Conservation (phyloP, 2,113 vertebrate species). For the Lathamus discolor region DNA sequence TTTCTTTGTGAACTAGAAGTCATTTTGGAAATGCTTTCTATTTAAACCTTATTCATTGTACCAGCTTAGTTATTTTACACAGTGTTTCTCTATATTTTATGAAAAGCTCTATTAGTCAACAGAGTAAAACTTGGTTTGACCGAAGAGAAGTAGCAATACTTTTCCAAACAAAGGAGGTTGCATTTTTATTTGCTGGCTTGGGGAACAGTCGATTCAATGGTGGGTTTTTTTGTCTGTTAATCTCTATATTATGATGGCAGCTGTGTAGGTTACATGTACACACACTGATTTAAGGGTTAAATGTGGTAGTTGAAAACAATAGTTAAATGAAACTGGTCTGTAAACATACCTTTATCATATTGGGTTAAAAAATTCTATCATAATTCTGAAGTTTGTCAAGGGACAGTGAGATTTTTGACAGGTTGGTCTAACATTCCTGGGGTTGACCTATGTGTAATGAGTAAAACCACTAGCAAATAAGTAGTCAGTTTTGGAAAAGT, state of each 20-base stretch:
- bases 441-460: not conserved
- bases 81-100: constrained; percentile 30
- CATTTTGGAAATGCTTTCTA: constrained; percentile 53
- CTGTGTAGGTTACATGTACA: not conserved
- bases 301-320: not conserved
- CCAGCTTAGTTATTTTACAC: constrained; percentile 42
- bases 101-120: constrained; percentile 44
- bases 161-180: not conserved
- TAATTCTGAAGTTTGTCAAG: not conserved
- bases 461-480: not conserved
- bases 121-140: constrained; percentile 21
- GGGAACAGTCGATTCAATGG: not conserved
- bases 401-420: not conserved
- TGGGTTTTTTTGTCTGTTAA: not conserved
- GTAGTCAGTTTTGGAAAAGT: not conserved
- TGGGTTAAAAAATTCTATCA: not conserved
- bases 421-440: not conserved
- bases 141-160: not conserved
- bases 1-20: constrained; percentile 54
- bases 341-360: not conserved
- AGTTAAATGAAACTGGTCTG: not conserved
- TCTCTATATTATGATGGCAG: not conserved
- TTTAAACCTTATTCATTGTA: constrained; percentile 54
- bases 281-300: not conserved
- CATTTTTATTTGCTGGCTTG: constrained; percentile 25